Percentiles rank a stretch among this genome's conserved stretches.
Evolutionary conservation across 2,113 vertebrate genomes (phyloP).

Genomic region (Beaufortia kweichowensis): DNA sequence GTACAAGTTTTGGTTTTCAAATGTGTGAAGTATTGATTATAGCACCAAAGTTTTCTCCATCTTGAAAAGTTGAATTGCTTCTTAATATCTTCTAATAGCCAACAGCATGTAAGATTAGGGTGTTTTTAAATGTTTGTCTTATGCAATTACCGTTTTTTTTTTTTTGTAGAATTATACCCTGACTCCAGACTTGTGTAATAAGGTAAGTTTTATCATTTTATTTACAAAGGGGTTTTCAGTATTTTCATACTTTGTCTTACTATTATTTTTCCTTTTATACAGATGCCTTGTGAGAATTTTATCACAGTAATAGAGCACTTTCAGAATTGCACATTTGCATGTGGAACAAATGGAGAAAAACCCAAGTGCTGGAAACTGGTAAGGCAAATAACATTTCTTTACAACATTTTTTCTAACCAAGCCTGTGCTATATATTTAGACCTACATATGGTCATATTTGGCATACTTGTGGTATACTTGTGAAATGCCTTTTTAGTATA

Average conservation of each 20-base stretch:
- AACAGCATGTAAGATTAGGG: too few species aligned
- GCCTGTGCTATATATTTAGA: not conserved
- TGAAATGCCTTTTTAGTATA: not conserved
- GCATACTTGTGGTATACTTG: not conserved
- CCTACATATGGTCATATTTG: too few species aligned
- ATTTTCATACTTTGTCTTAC: not conserved
- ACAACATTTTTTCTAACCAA: not conserved
- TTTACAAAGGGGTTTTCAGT: too few species aligned
- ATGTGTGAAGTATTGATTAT: too few species aligned
- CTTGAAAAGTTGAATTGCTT: not conserved
- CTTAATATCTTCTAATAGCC: not conserved
- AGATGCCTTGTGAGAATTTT: constrained; percentile 65
- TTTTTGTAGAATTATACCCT: constrained; percentile 61
- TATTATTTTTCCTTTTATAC: constrained; percentile 17
- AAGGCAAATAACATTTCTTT: constrained; percentile 21
- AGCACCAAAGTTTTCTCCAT: too few species aligned
- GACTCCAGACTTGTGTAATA: constrained; percentile 44
- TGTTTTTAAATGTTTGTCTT: too few species aligned
- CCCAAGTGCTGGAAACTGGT: constrained; percentile 73
- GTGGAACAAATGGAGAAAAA: constrained; percentile 67
- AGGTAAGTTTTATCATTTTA: constrained; percentile 57
- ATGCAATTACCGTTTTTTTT: constrained; percentile 2
- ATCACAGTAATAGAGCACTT: constrained; percentile 72
- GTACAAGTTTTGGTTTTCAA: not conserved
- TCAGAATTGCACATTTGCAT: constrained; percentile 66